A percentile compares a stretch with the other conserved stretches of the same genome.
These are phyloP conservation scores for Sminthurides aquaticus DNA, from an alignment of 2,888 invertebrate genomes.

Conservation along the genomic window DNA sequence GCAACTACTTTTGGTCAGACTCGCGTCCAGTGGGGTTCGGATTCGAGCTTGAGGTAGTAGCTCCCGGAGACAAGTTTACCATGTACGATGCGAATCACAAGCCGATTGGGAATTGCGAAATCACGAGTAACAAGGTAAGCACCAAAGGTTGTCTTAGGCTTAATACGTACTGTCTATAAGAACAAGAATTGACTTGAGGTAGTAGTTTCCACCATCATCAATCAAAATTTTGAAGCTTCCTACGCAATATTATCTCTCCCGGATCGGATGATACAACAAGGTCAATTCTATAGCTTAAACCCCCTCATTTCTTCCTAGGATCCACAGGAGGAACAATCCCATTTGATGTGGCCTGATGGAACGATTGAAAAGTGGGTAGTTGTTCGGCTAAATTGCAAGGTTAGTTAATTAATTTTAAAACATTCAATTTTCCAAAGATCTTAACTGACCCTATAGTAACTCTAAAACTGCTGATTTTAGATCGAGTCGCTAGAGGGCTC, in stretches of 20 bases:
- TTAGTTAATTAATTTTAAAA: slow-evolving; percentile 10
- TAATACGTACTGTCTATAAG: too few relatives aligned
- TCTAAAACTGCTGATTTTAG: neutral
- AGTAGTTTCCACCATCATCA: too few relatives aligned
- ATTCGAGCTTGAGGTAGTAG: slow-evolving; percentile 62
- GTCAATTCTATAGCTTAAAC: too few relatives aligned
- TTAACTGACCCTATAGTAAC: too few relatives aligned
- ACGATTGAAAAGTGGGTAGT: slow-evolving; percentile 40
- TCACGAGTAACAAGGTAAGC: slow-evolving; percentile 59
- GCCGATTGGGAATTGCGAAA: slow-evolving; percentile 61
- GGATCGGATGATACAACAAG: too few relatives aligned
- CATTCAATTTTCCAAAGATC: too few relatives aligned
- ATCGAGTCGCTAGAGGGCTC: slow-evolving; percentile 28
- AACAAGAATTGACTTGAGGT: too few relatives aligned
- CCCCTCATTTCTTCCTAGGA: slow-evolving; percentile 48
- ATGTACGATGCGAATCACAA: slow-evolving; percentile 61
- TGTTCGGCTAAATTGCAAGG: slow-evolving; percentile 38
- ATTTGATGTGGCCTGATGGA: slow-evolving; percentile 43
- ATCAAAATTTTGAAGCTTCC: too few relatives aligned
- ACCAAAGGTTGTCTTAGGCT: too few relatives aligned
- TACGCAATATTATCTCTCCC: too few relatives aligned
- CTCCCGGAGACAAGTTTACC: slow-evolving; percentile 64
- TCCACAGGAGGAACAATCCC: slow-evolving; percentile 51
- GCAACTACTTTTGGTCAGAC: slow-evolving; percentile 71
- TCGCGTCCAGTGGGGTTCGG: slow-evolving; percentile 65